Percentiles rank a stretch among this genome's conserved stretches.
Conservation (phyloP, 92 coral and sea anemone species). For the Parazoanthus swiftii region DNA sequence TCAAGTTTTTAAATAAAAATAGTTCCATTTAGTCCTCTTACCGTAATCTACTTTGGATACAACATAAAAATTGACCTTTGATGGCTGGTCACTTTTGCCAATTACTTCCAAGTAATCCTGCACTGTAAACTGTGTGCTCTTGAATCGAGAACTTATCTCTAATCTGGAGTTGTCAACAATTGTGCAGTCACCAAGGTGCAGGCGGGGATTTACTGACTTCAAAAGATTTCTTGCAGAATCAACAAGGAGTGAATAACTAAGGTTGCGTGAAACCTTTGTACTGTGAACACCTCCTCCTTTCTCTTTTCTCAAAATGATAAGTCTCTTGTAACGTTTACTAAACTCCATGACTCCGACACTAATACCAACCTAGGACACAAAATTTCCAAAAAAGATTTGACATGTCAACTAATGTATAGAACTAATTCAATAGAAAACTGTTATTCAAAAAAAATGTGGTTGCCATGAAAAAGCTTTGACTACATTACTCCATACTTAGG, state of each 20-base stretch:
- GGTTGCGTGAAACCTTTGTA: not conserved
- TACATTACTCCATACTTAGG: not conserved
- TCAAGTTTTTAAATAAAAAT: not conserved
- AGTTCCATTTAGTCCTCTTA: not conserved
- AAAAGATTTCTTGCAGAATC: not conserved
- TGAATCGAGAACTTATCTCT: conserved; percentile 12
- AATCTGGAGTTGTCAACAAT: conserved; percentile 6
- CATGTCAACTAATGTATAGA: not conserved
- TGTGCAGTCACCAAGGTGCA: conserved; percentile 4
- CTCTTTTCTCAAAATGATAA: not conserved
- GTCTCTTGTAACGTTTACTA: conserved; percentile 3
- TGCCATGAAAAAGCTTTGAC: not conserved
- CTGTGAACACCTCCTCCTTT: not conserved
- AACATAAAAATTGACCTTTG: conserved; percentile 17
- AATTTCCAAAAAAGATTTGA: not conserved
- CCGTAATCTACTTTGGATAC: conserved; percentile 12
- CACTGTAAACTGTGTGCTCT: not conserved
- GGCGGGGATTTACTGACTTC: conserved; percentile 1
- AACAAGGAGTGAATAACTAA: not conserved
- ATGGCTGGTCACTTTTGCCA: conserved; percentile 26
- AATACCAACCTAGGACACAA: not conserved
- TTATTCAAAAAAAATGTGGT: not conserved
- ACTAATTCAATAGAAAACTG: not conserved
- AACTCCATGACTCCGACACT: conserved; percentile 6
- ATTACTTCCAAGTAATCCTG: conserved; percentile 10